phyloP scores from a whole-genome alignment of 2,888 invertebrate genomes.

The Caenorhabditis panamensis region DNA sequence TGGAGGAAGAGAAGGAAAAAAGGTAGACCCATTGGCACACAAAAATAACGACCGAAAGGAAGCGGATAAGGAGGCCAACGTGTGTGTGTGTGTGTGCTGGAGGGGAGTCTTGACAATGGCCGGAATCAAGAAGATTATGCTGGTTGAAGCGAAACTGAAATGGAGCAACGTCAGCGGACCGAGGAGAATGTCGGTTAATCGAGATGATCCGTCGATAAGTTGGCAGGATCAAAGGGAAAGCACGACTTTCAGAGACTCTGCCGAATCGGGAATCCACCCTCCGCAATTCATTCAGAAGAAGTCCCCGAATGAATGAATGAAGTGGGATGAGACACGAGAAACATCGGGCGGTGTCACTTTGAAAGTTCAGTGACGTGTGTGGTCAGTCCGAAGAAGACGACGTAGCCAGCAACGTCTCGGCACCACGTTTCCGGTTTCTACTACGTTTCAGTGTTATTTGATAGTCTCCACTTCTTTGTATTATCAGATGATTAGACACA shows the following conservation, averaged over 20 bases:
- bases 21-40: conserved; percentile 1
- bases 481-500: conserved; percentile 56
- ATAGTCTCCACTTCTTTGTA: conserved; percentile 40
- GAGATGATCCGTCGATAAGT: conserved; percentile 40
- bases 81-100: neutral
- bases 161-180: conserved; percentile 22
- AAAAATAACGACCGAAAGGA: conserved; percentile 15
- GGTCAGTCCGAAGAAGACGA: conserved; percentile 41
- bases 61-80: conserved; percentile 7
- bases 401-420: conserved; percentile 33
- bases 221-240: conserved; percentile 8
- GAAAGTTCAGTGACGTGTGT: conserved; percentile 60
- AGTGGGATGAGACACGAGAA: conserved; percentile 3
- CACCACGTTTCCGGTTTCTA: conserved; percentile 56
- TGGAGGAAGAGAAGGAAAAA: neutral
- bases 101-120: conserved; percentile 25
- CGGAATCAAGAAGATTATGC: conserved; percentile 54
- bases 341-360: conserved; percentile 40
- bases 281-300: conserved; percentile 22
- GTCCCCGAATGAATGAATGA: neutral
- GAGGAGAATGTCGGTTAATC: conserved; percentile 44
- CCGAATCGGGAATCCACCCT: conserved; percentile 37
- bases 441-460: conserved; percentile 60
- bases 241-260: conserved; percentile 28
- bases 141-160: conserved; percentile 5